phyloP scores from a whole-genome alignment of 2,888 invertebrate species.

The Elysia crispata region DNA sequence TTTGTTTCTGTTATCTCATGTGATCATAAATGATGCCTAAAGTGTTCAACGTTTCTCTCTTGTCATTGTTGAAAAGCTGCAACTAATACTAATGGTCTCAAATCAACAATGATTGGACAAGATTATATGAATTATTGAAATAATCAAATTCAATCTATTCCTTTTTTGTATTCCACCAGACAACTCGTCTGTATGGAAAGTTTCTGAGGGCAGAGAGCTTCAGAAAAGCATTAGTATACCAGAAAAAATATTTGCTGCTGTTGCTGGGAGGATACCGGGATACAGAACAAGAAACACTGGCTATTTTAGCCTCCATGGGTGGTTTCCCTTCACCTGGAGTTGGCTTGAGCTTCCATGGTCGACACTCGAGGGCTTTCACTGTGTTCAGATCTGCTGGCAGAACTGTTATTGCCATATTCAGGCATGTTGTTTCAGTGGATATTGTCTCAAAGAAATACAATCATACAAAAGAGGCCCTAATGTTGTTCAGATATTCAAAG shows the following conservation, averaged over 20 bases:
- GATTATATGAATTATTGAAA: no score
- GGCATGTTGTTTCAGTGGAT: conserved; percentile 54
- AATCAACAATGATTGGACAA: no score
- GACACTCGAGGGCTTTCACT: conserved; percentile 57
- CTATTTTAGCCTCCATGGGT: conserved; percentile 77
- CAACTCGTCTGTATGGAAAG: conserved; percentile 77
- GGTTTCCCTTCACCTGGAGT: conserved; percentile 58
- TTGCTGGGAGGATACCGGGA: conserved; percentile 83
- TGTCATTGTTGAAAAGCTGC: no score
- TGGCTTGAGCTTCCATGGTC: conserved; percentile 51
- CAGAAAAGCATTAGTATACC: conserved; percentile 91
- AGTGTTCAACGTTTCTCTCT: no score
- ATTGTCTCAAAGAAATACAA: neutral
- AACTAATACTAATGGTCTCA: no score
- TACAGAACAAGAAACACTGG: conserved; percentile 78
- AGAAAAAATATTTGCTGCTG: conserved; percentile 90
- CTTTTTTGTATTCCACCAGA: no score
- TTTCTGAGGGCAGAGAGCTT: conserved; percentile 90
- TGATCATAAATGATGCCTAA: no score
- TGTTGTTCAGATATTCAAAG: no score
- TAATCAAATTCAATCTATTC: no score
- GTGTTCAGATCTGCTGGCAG: conserved; percentile 68
- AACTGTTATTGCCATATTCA: conserved; percentile 67
- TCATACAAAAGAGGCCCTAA: no score
- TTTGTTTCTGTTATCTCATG: no score